Evolutionary conservation across 2,888 invertebrate species (phyloP).

Genomic region (Gortyna flavago): DNA sequence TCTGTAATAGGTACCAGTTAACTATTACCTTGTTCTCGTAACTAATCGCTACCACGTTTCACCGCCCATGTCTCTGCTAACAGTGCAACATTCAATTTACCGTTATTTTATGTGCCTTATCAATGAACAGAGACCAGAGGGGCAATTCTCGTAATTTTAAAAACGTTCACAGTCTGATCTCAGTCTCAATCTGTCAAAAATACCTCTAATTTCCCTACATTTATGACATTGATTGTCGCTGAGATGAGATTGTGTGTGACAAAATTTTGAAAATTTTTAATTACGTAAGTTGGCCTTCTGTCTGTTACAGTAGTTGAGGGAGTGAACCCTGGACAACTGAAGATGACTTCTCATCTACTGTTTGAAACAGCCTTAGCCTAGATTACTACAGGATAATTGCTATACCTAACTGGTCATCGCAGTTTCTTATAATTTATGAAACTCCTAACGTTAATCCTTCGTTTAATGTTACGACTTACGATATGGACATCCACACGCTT

Average conservation of each 20-base stretch:
- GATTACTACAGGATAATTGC: background rate
- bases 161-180: background rate
- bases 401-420: background rate
- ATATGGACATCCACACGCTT: background rate
- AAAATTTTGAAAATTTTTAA: background rate
- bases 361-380: background rate
- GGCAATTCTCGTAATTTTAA: background rate
- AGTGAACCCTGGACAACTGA: background rate
- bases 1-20: background rate
- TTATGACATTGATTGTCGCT: background rate
- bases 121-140: background rate
- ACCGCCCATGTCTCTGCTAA: background rate
- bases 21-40: slow-evolving; percentile 23
- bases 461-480: background rate
- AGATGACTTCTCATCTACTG: background rate
- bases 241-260: too few species aligned
- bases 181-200: background rate
- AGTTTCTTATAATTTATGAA: background rate
- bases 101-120: slow-evolving; percentile 3
- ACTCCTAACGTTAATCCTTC: background rate
- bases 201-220: background rate
- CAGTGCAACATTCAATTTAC: slow-evolving; percentile 15
- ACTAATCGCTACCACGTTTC: slow-evolving; percentile 29
- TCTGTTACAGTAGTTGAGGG: background rate
- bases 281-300: too few species aligned